These are phyloP conservation scores for Hemicrepidius hirtus DNA, from an alignment of 2,888 invertebrate species.

Conservation along the genomic window DNA sequence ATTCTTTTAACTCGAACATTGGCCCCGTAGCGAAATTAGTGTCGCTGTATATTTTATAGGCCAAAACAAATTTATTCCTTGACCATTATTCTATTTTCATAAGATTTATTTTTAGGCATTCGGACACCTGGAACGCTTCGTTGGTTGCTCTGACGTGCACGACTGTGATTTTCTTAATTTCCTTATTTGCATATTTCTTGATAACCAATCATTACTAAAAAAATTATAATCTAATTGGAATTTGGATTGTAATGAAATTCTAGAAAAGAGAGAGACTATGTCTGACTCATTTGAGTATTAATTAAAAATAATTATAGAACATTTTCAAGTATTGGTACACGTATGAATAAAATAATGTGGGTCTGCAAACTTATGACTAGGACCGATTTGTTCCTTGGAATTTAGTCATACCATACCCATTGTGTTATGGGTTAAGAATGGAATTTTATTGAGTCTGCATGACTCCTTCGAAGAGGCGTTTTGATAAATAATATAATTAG, in stretches of 20 bases:
- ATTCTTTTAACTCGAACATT: background rate
- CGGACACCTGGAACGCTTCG: conserved; percentile 25
- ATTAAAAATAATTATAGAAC: conserved; percentile 5
- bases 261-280: no score
- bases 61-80: conserved; percentile 20
- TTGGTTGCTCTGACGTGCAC: conserved; percentile 26
- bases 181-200: conserved; percentile 18
- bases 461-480: background rate
- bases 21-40: background rate
- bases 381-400: conserved; percentile 22
- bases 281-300: background rate
- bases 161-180: conserved; percentile 11
- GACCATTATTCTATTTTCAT: conserved; percentile 30
- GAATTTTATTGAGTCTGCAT: background rate
- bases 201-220: background rate
- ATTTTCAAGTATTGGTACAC: conserved; percentile 9
- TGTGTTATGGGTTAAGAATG: background rate
- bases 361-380: conserved; percentile 15
- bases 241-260: no score
- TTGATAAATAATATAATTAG: background rate
- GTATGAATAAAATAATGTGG: conserved; percentile 19
- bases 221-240: background rate
- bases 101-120: conserved; percentile 18
- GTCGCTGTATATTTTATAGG: background rate
- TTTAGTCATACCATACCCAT: conserved; percentile 19